Evolutionary conservation across 2,888 invertebrate species (phyloP).

Genomic region (Drosophila prostipennis): DNA sequence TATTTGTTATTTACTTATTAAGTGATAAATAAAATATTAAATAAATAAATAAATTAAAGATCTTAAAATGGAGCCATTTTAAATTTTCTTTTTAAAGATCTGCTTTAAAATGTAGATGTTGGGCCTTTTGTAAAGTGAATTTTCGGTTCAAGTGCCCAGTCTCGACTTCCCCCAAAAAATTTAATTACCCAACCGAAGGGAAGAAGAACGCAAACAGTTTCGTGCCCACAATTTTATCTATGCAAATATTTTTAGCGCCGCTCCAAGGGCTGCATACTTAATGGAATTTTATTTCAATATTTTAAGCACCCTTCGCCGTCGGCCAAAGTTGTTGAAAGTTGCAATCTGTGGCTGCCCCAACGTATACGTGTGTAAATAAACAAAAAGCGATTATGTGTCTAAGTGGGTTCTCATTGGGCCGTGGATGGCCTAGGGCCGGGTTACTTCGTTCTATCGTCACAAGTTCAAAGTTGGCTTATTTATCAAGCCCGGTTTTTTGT

Average conservation of each 20-base stretch:
- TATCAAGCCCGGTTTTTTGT: slow-evolving; percentile 5
- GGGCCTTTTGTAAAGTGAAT: background rate
- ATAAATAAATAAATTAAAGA: no score
- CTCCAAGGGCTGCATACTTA: slow-evolving; percentile 27
- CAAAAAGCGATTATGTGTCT: slow-evolving; percentile 23
- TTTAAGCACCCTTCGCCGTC: slow-evolving; percentile 57
- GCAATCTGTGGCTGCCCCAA: slow-evolving; percentile 23
- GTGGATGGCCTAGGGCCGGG: background rate
- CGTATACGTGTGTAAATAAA: slow-evolving; percentile 17
- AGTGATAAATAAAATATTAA: no score
- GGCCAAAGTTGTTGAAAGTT: slow-evolving; percentile 48
- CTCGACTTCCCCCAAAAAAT: background rate
- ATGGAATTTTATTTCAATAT: slow-evolving; percentile 71
- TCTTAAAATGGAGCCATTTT: no score
- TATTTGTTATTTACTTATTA: no score
- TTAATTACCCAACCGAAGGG: slow-evolving; percentile 54
- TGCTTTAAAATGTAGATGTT: no score
- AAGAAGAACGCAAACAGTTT: slow-evolving; percentile 52
- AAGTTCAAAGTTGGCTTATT: slow-evolving; percentile 27
- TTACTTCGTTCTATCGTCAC: slow-evolving; percentile 5
- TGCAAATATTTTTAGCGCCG: slow-evolving; percentile 59
- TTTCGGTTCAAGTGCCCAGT: background rate
- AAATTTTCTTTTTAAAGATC: no score
- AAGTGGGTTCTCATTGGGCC: slow-evolving; percentile 18
- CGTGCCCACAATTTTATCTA: slow-evolving; percentile 61